These are phyloP conservation scores for Andrena marginata DNA, from an alignment of 2,888 invertebrate genomes.

Conservation along the genomic window DNA sequence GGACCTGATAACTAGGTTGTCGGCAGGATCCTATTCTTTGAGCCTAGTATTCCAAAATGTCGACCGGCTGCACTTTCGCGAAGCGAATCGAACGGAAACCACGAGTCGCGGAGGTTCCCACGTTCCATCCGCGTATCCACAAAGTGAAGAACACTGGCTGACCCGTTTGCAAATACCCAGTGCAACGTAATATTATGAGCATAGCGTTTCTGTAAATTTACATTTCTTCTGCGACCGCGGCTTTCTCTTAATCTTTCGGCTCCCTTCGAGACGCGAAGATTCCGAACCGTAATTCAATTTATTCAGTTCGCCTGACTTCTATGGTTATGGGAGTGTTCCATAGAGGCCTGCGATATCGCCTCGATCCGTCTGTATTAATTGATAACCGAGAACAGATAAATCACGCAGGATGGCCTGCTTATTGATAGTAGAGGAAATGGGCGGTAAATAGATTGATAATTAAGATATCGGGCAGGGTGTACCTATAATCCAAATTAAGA, in stretches of 20 bases:
- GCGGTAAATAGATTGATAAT: constrained; percentile 39
- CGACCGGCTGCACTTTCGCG: constrained; percentile 24
- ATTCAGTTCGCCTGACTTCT: constrained; percentile 14
- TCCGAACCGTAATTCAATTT: constrained; percentile 28
- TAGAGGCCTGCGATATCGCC: background rate
- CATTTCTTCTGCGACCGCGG: constrained; percentile 34
- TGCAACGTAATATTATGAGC: constrained; percentile 43
- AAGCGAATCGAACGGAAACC: constrained; percentile 38
- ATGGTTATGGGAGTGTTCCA: background rate
- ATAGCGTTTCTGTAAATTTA: constrained; percentile 46
- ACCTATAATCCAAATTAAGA: constrained; percentile 41
- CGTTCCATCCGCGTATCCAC: constrained; percentile 33
- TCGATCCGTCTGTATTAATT: background rate
- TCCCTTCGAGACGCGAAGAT: background rate
- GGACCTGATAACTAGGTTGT: background rate
- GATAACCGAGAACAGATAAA: constrained; percentile 8
- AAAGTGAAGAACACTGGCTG: constrained; percentile 16
- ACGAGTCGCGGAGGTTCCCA: constrained; percentile 38
- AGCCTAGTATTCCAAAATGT: constrained; percentile 10
- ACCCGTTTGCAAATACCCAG: constrained; percentile 42
- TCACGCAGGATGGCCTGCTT: background rate
- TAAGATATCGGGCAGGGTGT: constrained; percentile 34
- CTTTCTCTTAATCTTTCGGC: constrained; percentile 38
- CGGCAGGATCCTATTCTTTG: background rate
- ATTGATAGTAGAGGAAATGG: constrained; percentile 35